Conservation (phyloP, 1,140 invertebrate species). For the Drosophila subpulchrella region DNA sequence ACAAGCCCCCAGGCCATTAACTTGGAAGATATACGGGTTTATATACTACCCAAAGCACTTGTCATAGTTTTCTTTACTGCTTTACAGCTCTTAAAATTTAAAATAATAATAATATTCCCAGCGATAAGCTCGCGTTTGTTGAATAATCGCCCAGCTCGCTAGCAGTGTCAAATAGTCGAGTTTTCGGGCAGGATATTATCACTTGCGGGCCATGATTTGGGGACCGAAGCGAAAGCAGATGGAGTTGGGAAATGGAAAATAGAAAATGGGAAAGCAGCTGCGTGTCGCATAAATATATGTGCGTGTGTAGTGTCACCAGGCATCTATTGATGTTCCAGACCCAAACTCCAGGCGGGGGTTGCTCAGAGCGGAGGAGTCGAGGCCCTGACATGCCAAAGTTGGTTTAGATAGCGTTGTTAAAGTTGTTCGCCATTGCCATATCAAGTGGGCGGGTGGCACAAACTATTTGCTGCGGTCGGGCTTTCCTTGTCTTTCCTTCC, state of each 20-base stretch:
- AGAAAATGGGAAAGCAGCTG: constrained; percentile 27
- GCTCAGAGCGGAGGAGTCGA: constrained; percentile 26
- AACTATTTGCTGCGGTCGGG: constrained; percentile 50
- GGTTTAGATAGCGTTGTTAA: constrained; percentile 61
- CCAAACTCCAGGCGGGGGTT: constrained; percentile 2
- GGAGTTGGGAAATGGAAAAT: constrained; percentile 14
- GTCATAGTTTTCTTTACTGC: background rate
- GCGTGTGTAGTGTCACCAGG: constrained; percentile 24
- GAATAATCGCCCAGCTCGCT: constrained; percentile 8
- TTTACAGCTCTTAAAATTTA: background rate
- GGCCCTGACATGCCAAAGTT: constrained; percentile 62
- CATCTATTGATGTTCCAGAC: constrained; percentile 64
- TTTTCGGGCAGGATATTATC: constrained; percentile 31
- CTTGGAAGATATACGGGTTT: background rate
- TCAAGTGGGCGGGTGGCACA: constrained; percentile 27
- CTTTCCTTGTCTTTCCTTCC: constrained; percentile 12
- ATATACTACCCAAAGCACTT: background rate
- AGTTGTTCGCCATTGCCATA: constrained; percentile 48
- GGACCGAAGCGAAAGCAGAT: constrained; percentile 12
- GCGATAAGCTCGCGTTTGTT: constrained; percentile 9
- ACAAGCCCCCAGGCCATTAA: constrained; percentile 15
- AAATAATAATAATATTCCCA: background rate
- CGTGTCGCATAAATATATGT: constrained; percentile 53
- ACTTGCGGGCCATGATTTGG: constrained; percentile 45
- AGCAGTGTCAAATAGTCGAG: constrained; percentile 39